These are phyloP conservation scores for Poeciliopsis gracilis DNA, from an alignment of 2,797 vertebrate genomes.

Conservation along the genomic window DNA sequence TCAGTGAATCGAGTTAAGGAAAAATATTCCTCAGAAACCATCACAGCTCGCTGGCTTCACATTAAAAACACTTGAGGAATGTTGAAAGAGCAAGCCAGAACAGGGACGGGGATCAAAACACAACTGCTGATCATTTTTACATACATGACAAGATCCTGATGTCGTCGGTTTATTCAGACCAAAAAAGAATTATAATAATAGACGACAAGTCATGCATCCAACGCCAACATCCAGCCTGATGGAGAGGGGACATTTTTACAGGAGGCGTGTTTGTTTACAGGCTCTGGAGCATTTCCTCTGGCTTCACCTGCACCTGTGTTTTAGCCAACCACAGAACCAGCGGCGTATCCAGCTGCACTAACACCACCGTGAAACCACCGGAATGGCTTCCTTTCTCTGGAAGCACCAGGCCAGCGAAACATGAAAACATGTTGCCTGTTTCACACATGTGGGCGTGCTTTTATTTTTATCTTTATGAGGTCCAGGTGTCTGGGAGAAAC, in stretches of 20 bases:
- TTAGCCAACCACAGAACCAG: constrained; percentile 60
- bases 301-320: constrained; percentile 55
- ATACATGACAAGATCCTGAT: constrained; percentile 52
- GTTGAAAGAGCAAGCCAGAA: constrained; percentile 72
- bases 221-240: constrained; percentile 4
- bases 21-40: constrained; percentile 43
- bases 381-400: constrained; percentile 58
- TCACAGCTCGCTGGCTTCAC: constrained; percentile 21
- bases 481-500: constrained; percentile 11
- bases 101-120: constrained; percentile 64
- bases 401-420: constrained; percentile 29
- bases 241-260: constrained; percentile 27
- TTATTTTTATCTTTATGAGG: constrained; percentile 18
- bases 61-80: constrained; percentile 61
- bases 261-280: constrained; percentile 60
- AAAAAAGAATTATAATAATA: constrained; percentile 26
- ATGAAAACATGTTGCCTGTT: constrained; percentile 32
- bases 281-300: constrained; percentile 53
- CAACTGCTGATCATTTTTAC: constrained; percentile 64
- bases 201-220: constrained; percentile 38
- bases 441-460: constrained; percentile 11
- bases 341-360: constrained; percentile 59
- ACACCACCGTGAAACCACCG: constrained; percentile 59
- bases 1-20: constrained; percentile 15
- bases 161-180: constrained; percentile 55